Percentiles rank a stretch among this genome's conserved stretches.
Evolutionary conservation across 1,140 invertebrate species (phyloP).

Genomic region (Grapholita molesta): DNA sequence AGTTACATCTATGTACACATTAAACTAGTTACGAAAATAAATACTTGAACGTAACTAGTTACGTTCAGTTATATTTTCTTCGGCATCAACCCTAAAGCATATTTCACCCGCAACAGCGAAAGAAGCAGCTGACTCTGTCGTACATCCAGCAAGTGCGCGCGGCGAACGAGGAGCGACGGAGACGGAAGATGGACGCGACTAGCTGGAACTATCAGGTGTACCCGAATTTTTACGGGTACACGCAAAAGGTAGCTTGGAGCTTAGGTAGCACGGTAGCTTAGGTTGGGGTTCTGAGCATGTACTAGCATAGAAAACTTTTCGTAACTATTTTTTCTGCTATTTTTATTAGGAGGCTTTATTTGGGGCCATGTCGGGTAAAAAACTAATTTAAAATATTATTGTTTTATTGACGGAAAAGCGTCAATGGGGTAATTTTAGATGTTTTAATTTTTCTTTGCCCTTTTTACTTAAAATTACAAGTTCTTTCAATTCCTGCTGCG

Average conservation of each 20-base stretch:
- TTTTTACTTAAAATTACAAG: no score
- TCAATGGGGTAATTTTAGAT: no score
- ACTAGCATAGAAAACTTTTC: not conserved
- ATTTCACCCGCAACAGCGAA: slow-evolving; percentile 43
- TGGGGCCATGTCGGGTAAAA: no score
- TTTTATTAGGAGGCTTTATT: no score
- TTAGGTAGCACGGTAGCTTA: not conserved
- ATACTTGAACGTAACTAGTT: no score
- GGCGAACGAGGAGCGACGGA: slow-evolving; percentile 56
- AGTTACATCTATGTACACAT: no score
- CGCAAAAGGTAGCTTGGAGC: slow-evolving; percentile 84
- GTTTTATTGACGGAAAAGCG: no score
- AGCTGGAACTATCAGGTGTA: slow-evolving; percentile 91
- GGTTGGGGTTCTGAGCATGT: not conserved
- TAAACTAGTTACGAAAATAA: not conserved
- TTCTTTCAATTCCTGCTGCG: no score
- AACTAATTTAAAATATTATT: no score
- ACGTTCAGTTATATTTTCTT: not conserved
- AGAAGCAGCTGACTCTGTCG: slow-evolving; percentile 65
- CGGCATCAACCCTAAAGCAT: not conserved
- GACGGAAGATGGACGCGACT: slow-evolving; percentile 72
- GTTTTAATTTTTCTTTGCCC: no score
- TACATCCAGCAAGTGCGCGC: slow-evolving; percentile 67
- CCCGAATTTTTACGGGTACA: slow-evolving; percentile 88
- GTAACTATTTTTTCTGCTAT: no score